Evolutionary conservation across 2,113 vertebrate genomes (phyloP), one percentile per base, ranked within the genome.

Genomic region (Eptesicus fuscus): DNA sequence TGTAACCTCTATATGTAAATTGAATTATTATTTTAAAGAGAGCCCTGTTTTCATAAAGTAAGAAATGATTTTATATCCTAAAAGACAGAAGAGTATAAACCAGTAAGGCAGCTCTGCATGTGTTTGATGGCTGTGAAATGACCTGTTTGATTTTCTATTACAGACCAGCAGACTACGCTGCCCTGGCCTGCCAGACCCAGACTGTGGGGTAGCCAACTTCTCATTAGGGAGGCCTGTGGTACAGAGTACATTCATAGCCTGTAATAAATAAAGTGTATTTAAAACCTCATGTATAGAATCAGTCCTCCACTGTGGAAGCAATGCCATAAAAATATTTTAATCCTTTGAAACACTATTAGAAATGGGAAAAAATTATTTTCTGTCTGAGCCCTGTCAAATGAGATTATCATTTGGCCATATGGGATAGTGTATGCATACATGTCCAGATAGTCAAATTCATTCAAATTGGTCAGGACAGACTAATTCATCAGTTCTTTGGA

Each of bases 1-100:
- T 97, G 83, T 96, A 98, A 96, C 88, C 79, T 98, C 97, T 97
- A 96, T 97, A 98, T 97, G 92, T 98, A 98, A 98, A 98, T 98
- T 98, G 97, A 98, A 96, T 98, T 20, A 98, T 98, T 98, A 97
- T 97, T 94, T 98, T 98, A 98, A 92, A 97, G 92, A 94, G 96
- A 98, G 96, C 88, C 97, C 84, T 97, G 95, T 98, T 98, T 98
- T 98, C 96, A 97, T 98, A 98, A 98, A 98, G 90, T 91, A 97
- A 97, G 96, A 97, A 96, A 94, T 97, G 88, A 94, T 97, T 98
- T 98, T 98, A 97, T 70, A 32, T 95, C 71, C 84, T 96, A 95
- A 98, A 98, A 97, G 88, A 97, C 96, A 97, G 95, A 97, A 86
- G 47, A 87, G 35, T 96, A 97, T 98, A 98, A 98, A 97, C 11